These are phyloP conservation scores for Trichopria drosophilae DNA, from an alignment of 2,888 invertebrate genomes.

Conservation along the genomic window DNA sequence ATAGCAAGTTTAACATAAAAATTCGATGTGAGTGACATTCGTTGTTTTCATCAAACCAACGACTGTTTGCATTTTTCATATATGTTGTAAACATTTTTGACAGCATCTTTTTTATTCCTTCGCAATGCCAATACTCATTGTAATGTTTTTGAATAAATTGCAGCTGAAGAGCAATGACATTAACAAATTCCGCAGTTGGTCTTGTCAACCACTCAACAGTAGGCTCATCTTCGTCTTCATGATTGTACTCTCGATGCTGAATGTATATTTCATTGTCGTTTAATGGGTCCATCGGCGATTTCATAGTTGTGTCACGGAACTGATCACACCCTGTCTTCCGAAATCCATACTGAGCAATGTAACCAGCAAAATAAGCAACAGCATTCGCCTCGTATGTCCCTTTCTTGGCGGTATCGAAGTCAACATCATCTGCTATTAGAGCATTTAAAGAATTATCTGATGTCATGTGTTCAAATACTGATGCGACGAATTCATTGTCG, in stretches of 20 bases:
- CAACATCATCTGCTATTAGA: too few species aligned
- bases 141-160: not conserved
- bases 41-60: too few species aligned
- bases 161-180: slow-evolving; percentile 4
- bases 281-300: slow-evolving; percentile 6
- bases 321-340: slow-evolving; percentile 4
- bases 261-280: slow-evolving; percentile 13
- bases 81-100: too few species aligned
- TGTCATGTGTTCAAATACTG: too few species aligned
- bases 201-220: slow-evolving; percentile 4
- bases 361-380: slow-evolving; percentile 14
- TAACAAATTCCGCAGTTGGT: not conserved
- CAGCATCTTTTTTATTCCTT: not conserved
- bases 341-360: slow-evolving; percentile 7
- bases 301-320: slow-evolving; percentile 8
- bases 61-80: too few species aligned
- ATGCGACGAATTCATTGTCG: too few species aligned
- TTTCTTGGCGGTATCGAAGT: not conserved
- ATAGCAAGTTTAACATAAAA: too few species aligned
- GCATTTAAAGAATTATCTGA: too few species aligned
- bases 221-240: slow-evolving; percentile 14
- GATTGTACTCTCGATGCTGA: slow-evolving; percentile 9
- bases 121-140: not conserved
- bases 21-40: too few species aligned
- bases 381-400: slow-evolving; percentile 16